Percentiles rank a stretch among this genome's conserved stretches.
Conservation (phyloP, 2,113 vertebrate species). For the Platichthys flesus region DNA sequence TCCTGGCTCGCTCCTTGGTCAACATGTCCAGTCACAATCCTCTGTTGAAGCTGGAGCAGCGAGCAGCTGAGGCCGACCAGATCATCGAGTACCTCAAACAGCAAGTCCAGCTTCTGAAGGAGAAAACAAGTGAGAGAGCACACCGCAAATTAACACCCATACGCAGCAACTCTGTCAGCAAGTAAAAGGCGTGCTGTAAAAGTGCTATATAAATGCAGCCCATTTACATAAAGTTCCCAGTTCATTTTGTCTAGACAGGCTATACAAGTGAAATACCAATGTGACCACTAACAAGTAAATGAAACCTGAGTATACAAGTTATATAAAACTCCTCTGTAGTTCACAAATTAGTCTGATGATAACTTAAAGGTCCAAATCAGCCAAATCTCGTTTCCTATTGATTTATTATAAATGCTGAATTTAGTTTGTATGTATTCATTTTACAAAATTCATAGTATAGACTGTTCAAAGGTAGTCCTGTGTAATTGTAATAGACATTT, state of each 20-base stretch:
- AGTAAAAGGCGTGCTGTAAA: background rate
- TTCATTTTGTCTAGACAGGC: constrained; percentile 6
- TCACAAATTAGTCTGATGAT: background rate
- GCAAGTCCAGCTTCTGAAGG: constrained; percentile 95
- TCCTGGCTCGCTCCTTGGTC: constrained; percentile 82
- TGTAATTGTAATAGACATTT: too few species aligned
- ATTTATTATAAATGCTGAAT: too few species aligned
- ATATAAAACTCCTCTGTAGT: background rate
- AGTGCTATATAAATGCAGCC: background rate
- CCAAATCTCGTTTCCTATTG: too few species aligned
- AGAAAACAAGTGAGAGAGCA: constrained; percentile 92
- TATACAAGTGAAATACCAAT: background rate
- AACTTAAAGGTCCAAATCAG: background rate
- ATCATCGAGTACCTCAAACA: constrained; percentile 97
- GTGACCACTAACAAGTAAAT: background rate
- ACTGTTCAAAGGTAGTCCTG: too few species aligned
- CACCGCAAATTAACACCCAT: background rate
- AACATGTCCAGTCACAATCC: constrained; percentile 92
- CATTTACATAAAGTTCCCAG: background rate
- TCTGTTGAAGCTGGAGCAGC: constrained; percentile 92
- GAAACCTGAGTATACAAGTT: background rate
- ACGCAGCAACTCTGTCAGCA: background rate
- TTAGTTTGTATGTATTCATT: too few species aligned
- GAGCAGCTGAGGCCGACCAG: constrained; percentile 94
- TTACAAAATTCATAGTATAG: too few species aligned